phyloP scores from a whole-genome alignment of 1,140 invertebrate species.

The Heliconius nattereri region DNA sequence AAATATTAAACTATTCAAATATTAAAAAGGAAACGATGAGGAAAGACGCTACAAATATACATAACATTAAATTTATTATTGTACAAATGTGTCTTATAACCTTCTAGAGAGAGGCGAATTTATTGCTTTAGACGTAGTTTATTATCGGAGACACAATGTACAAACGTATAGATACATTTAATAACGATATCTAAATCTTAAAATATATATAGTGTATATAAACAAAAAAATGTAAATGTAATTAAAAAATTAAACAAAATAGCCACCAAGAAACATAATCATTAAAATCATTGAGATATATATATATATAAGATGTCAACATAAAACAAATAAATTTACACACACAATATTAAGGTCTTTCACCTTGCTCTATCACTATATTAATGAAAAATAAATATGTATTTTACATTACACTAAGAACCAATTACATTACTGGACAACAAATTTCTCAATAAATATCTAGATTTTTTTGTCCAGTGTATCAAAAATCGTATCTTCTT shows the following conservation, averaged over 20 bases:
- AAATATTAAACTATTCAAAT: conserved; percentile 9
- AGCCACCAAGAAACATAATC: not conserved
- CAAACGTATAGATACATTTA: conserved; percentile 43
- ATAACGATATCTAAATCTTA: conserved; percentile 33
- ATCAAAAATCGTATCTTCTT: conserved; percentile 63
- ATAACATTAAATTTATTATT: conserved; percentile 34
- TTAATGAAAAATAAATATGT: conserved; percentile 35
- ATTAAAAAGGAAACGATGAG: conserved; percentile 39
- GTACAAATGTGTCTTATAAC: conserved; percentile 43
- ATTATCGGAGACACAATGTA: conserved; percentile 63
- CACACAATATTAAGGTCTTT: not conserved
- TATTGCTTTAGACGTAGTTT: conserved; percentile 69
- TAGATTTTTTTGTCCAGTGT: conserved; percentile 47
- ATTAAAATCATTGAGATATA: not conserved
- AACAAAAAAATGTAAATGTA: not conserved
- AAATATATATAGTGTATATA: conserved; percentile 12
- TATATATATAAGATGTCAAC: not conserved
- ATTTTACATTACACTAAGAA: conserved; percentile 35
- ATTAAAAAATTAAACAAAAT: not conserved
- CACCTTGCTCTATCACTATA: conserved; percentile 26
- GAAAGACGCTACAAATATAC: conserved; percentile 43
- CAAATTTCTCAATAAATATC: conserved; percentile 45
- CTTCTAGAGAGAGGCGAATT: conserved; percentile 58
- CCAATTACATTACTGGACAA: conserved; percentile 50
- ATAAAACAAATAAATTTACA: not conserved